Conservation (phyloP, 2,888 invertebrate genomes). For the Pollenia griseotomentosa region DNA sequence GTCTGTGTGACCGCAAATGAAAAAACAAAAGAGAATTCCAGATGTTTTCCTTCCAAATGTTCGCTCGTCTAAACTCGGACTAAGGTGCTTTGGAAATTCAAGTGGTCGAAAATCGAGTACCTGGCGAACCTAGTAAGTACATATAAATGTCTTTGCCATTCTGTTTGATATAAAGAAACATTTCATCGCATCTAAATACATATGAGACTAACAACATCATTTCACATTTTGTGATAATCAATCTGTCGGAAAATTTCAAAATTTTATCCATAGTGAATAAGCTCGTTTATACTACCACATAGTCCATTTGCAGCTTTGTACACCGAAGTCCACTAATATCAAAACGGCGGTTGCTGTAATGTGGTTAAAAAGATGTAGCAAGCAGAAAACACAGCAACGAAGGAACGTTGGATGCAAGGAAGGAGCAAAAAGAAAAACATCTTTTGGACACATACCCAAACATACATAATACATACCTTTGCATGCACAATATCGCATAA, state of each 20-base stretch:
- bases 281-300: slow-evolving; percentile 51
- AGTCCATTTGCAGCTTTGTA: slow-evolving; percentile 61
- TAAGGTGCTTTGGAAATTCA: too few species aligned
- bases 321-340: slow-evolving; percentile 61
- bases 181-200: too few species aligned
- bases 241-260: too few species aligned
- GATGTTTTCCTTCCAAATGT: too few species aligned
- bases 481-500: not conserved
- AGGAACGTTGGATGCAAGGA: slow-evolving; percentile 8
- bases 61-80: too few species aligned
- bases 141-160: too few species aligned
- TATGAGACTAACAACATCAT: too few species aligned
- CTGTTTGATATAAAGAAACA: too few species aligned
- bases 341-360: slow-evolving; percentile 70
- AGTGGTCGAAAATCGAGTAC: too few species aligned
- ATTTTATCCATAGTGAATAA: slow-evolving; percentile 39
- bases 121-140: too few species aligned
- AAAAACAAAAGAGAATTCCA: too few species aligned
- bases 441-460: slow-evolving; percentile 25
- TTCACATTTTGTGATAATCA: not conserved
- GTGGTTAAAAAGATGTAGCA: slow-evolving; percentile 64
- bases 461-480: not conserved
- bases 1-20: too few species aligned
- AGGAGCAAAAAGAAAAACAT: slow-evolving; percentile 30
- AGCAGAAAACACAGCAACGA: not conserved